Percentiles rank a stretch among this genome's conserved stretches.
Evolutionary conservation across 2,113 vertebrate species (phyloP).

Genomic region (Azemiops feae): DNA sequence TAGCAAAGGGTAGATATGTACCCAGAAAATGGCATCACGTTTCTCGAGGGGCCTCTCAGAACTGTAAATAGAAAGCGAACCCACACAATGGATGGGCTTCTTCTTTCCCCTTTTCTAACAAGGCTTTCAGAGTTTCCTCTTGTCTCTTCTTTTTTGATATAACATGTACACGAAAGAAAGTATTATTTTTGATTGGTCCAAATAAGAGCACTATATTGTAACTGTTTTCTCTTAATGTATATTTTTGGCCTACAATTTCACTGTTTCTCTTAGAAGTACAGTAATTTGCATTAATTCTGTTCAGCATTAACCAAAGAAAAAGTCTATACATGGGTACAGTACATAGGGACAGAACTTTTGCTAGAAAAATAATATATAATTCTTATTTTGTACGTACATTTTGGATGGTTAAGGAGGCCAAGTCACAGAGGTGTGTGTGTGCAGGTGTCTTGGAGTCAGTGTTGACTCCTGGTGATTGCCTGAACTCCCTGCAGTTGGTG

Average conservation of each 20-base stretch:
- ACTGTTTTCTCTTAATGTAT: background rate
- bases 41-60: background rate
- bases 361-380: background rate
- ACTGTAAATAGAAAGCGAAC: background rate
- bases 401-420: background rate
- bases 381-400: background rate
- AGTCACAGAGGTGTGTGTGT: background rate
- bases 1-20: background rate
- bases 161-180: background rate
- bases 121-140: background rate
- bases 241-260: background rate
- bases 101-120: background rate
- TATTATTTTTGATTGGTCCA: background rate
- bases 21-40: background rate
- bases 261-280: background rate
- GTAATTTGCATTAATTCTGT: accelerated
- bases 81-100: background rate
- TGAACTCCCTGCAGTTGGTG: background rate
- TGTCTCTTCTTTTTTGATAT: background rate
- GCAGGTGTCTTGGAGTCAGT: background rate
- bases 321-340: background rate
- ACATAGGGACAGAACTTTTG: background rate
- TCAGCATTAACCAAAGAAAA: background rate
- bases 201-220: background rate
- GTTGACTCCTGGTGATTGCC: background rate